Conservation (phyloP, 2,113 vertebrate genomes). For the Myiozetetes cayanensis region DNA sequence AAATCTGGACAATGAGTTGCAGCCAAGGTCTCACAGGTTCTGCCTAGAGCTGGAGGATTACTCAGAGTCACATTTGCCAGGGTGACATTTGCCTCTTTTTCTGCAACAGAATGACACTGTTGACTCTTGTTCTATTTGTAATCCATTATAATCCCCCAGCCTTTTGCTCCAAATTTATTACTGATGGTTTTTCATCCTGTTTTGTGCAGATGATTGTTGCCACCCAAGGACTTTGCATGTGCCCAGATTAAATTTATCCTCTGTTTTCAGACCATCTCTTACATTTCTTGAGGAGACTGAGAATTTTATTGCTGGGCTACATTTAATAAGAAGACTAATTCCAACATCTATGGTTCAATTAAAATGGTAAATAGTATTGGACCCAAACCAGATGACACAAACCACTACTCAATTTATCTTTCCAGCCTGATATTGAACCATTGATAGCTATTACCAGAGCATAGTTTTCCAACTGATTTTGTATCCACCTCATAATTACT, state of each 20-base stretch:
- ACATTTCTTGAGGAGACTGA: not conserved
- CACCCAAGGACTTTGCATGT: not conserved
- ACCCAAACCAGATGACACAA: not conserved
- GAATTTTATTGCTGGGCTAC: not conserved
- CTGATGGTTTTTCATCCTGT: not conserved
- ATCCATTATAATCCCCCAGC: not conserved
- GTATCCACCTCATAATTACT: not conserved
- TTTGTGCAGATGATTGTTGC: not conserved
- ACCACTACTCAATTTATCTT: not conserved
- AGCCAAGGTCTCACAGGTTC: not conserved
- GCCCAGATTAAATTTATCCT: not conserved
- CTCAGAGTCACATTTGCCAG: slow-evolving; percentile 1
- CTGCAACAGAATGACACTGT: not conserved
- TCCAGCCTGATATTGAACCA: not conserved
- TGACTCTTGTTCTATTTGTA: slow-evolving; percentile 44
- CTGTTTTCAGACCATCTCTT: not conserved
- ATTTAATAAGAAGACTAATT: not conserved
- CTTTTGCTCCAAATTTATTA: not conserved
- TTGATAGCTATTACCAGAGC: not conserved
- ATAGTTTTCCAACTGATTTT: not conserved
- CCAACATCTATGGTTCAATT: not conserved
- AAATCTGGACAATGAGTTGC: not conserved
- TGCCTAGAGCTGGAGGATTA: not conserved
- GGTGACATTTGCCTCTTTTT: not conserved
- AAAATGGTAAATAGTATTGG: not conserved